Evolutionary conservation across 2,113 vertebrate genomes (phyloP).

Genomic region (Paraplagusia blochii): DNA sequence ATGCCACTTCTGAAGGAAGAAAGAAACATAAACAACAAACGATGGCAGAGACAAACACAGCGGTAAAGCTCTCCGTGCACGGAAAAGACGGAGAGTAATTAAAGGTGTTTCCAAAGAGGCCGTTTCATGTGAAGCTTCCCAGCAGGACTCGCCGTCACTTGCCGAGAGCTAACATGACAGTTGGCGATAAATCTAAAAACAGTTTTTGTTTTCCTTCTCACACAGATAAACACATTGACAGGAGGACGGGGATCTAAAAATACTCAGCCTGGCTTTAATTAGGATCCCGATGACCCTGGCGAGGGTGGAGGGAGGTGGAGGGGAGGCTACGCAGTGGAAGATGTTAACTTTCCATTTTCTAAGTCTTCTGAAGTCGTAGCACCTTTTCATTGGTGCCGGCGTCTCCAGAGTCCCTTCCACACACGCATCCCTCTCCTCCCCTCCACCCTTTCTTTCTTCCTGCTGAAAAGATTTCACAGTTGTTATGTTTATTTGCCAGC

Average conservation of each 20-base stretch:
- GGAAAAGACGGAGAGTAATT: slow-evolving; percentile 60
- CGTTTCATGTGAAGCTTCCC: slow-evolving; percentile 65
- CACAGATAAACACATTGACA: slow-evolving; percentile 54
- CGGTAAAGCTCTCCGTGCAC: slow-evolving; percentile 36
- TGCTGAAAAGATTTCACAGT: slow-evolving; percentile 20
- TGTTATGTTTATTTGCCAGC: slow-evolving; percentile 37
- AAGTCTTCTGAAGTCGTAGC: too few species aligned
- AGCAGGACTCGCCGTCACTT: slow-evolving; percentile 56
- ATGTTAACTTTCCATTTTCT: too few species aligned
- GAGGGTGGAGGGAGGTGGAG: slow-evolving; percentile 44
- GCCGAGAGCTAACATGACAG: slow-evolving; percentile 65
- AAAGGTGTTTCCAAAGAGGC: slow-evolving; percentile 62
- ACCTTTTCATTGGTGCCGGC: too few species aligned
- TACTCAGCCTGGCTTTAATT: slow-evolving; percentile 64
- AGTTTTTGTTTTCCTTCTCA: slow-evolving; percentile 63
- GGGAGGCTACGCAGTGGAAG: too few species aligned
- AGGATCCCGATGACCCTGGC: slow-evolving; percentile 59
- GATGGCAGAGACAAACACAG: slow-evolving; percentile 32
- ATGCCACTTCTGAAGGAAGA: slow-evolving; percentile 2
- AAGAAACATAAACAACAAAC: too few species aligned
- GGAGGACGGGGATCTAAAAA: slow-evolving; percentile 56
- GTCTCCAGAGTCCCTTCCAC: too few species aligned
- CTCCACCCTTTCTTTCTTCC: not conserved
- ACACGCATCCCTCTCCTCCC: too few species aligned
- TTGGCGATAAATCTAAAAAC: slow-evolving; percentile 65